Evolutionary conservation across 2,888 invertebrate species (phyloP), one percentile per base, ranked within the genome.

Genomic region (Helleia helle): DNA sequence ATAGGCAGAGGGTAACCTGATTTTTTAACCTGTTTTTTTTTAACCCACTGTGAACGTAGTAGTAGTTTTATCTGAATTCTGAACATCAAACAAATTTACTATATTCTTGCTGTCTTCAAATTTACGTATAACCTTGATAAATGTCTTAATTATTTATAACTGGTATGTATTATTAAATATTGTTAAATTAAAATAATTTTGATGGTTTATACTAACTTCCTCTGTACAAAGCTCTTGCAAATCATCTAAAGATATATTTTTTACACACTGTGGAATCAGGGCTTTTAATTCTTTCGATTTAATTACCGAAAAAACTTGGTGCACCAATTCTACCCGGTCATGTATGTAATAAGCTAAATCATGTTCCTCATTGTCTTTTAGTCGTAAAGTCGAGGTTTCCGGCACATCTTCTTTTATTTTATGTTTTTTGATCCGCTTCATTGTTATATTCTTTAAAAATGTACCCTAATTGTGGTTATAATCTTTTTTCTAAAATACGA

Each of bases 141-240:
- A n/a, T n/a, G n/a, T n/a, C n/a, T n/a, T n/a, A n/a, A n/a, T n/a
- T n/a, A n/a, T n/a, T n/a, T n/a, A n/a, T n/a, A n/a, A n/a, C n/a
- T n/a, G n/a, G n/a, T n/a, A n/a, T n/a, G n/a, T n/a, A n/a, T n/a
- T n/a, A n/a, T n/a, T n/a, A n/a, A n/a, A 13, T 7, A 12, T 13
- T 9, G 24, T 18, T 1, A 18, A 31, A 7, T 38, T 36, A n/a
- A n/a, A n/a, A n/a, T n/a, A n/a, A n/a, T n/a, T n/a, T n/a, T n/a
- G n/a, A n/a, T n/a, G n/a, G n/a, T n/a, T n/a, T n/a, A n/a, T n/a
- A 22, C 48, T 43, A 36, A 88, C 83, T 70, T 89, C 89, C 51
- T 89, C 89, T 0, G 88, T 69, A 44, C 88, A 89, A 0, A 87
- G 62, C 48, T 88, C 89, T 54, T 89, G 86, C 11, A 89, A 65